phyloP scores from a whole-genome alignment of 2,888 invertebrate genomes.

The Drosophila hamatofila region DNA sequence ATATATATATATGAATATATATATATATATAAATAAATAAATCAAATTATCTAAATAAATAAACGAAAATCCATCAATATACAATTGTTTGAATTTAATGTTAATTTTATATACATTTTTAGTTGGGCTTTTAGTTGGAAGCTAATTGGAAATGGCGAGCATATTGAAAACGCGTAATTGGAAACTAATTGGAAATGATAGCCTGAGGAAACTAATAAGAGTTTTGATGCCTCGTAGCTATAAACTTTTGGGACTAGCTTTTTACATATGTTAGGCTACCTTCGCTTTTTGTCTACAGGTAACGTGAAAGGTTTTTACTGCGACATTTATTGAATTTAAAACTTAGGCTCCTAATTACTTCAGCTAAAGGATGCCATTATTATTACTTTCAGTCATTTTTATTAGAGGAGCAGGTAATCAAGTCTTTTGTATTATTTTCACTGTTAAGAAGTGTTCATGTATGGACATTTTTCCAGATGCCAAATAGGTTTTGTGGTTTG shows the following conservation, averaged over 20 bases:
- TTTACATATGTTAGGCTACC: not conserved
- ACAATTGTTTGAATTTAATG: not conserved
- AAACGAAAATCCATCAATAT: constrained; percentile 17
- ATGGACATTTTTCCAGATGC: too few species aligned
- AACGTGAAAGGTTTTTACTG: not conserved
- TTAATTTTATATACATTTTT: not conserved
- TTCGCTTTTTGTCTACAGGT: not conserved
- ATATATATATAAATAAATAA: constrained; percentile 24
- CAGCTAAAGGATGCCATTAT: too few species aligned
- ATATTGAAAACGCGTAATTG: not conserved
- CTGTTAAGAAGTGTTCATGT: too few species aligned
- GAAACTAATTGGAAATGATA: too few species aligned
- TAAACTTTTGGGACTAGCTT: not conserved
- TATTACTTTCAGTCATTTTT: too few species aligned
- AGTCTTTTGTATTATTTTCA: too few species aligned
- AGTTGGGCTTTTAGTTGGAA: not conserved
- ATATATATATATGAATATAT: constrained; percentile 17
- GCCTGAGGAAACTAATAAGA: too few species aligned
- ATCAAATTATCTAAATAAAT: constrained; percentile 59
- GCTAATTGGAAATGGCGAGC: not conserved
- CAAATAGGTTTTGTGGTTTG: too few species aligned
- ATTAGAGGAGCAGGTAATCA: too few species aligned
- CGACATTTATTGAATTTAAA: not conserved
- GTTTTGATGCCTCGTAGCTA: not conserved
- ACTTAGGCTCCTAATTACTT: too few species aligned